These are phyloP conservation scores for Latheticus oryzae DNA, from an alignment of 2,888 invertebrate species.

Conservation along the genomic window DNA sequence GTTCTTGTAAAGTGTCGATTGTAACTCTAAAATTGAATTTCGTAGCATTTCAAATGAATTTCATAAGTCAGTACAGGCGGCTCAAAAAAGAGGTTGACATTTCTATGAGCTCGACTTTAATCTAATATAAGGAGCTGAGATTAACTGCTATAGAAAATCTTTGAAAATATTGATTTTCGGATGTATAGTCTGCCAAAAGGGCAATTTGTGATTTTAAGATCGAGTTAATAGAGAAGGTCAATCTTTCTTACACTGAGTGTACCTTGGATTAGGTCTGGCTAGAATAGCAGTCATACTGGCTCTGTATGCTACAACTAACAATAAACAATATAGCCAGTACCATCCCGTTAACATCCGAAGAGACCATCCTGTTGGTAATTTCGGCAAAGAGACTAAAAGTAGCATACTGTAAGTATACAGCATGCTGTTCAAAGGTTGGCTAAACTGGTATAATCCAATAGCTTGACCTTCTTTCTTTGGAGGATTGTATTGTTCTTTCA, in stretches of 20 bases:
- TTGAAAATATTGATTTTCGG: no score
- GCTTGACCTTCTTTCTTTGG: constrained; percentile 57
- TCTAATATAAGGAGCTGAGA: no score
- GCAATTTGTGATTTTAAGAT: no score
- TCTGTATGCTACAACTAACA: constrained; percentile 82
- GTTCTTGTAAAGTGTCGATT: constrained; percentile 79
- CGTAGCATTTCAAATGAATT: no score
- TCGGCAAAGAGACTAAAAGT: constrained; percentile 81
- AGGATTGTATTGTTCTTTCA: constrained; percentile 56
- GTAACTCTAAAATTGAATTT: constrained; percentile 74
- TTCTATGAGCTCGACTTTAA: no score
- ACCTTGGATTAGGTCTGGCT: constrained; percentile 81
- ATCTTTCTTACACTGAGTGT: no score
- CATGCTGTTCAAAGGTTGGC: constrained; percentile 78
- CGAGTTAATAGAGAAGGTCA: no score
- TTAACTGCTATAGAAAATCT: no score
- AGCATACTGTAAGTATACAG: constrained; percentile 86
- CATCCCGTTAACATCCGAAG: constrained; percentile 84
- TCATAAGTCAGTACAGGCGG: no score
- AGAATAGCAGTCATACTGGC: constrained; percentile 89
- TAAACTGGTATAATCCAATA: constrained; percentile 76
- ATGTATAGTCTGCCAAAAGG: no score
- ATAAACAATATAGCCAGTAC: constrained; percentile 88
- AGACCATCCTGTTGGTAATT: constrained; percentile 83
- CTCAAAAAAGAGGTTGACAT: no score